Evolutionary conservation across 2,113 vertebrate genomes (phyloP).

Genomic region (Menura novaehollandiae): DNA sequence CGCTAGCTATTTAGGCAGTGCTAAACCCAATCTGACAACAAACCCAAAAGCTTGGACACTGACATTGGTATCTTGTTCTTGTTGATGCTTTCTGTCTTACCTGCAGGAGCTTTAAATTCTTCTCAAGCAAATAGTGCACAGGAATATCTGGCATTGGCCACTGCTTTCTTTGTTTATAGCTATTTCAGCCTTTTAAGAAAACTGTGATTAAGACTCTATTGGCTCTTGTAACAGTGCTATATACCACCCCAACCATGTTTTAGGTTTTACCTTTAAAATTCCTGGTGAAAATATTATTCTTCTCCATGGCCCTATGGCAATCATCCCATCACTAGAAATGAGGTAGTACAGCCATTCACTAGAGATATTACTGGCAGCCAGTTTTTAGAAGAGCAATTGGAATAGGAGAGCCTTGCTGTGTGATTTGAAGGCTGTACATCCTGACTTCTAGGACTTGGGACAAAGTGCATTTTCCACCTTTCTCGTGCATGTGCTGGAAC

Average conservation of each 20-base stretch:
- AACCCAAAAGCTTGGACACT: background rate
- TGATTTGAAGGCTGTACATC: background rate
- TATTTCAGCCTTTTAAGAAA: background rate
- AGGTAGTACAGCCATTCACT: background rate
- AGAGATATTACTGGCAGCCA: background rate
- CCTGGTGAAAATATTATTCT: background rate
- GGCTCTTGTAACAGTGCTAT: background rate
- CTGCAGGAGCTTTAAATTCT: background rate
- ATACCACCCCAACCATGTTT: background rate
- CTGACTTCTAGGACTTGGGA: background rate
- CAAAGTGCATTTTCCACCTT: background rate
- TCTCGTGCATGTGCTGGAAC: background rate
- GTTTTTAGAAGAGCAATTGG: background rate
- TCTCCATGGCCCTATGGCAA: background rate
- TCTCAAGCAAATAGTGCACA: background rate
- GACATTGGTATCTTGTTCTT: background rate
- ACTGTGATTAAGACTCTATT: background rate
- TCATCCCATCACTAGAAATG: background rate
- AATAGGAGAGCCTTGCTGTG: background rate
- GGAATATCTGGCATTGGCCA: background rate
- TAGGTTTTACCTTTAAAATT: background rate
- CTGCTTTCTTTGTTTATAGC: background rate
- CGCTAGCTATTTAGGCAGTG: background rate
- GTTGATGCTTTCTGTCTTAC: background rate
- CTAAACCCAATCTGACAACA: background rate